Percentiles rank a stretch among this genome's conserved stretches.
Evolutionary conservation across 2,113 vertebrate genomes (phyloP).

Genomic region (Xyliphius kryptos): DNA sequence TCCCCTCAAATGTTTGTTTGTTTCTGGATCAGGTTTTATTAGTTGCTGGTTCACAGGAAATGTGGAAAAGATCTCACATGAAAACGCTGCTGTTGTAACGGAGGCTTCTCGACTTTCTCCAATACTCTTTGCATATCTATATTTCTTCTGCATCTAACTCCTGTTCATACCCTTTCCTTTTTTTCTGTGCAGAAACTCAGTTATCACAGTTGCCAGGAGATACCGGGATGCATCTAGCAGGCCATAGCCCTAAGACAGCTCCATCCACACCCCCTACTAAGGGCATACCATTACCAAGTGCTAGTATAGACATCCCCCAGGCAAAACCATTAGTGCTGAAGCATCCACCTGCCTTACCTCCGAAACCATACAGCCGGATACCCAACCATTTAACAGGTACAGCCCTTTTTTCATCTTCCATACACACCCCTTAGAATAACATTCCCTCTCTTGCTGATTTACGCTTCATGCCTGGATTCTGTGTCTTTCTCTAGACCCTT

Average conservation of each 20-base stretch:
- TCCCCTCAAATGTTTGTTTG: too few relatives aligned
- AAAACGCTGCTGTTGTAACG: too few relatives aligned
- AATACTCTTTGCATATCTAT: too few relatives aligned
- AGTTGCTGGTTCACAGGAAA: too few relatives aligned
- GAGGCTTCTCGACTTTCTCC: too few relatives aligned
- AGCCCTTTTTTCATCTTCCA: not conserved
- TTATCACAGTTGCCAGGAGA: constrained; percentile 71
- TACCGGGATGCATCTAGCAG: constrained; percentile 67
- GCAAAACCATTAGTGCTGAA: constrained; percentile 83
- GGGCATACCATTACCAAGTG: constrained; percentile 68
- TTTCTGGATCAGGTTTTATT: too few relatives aligned
- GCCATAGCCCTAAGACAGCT: constrained; percentile 76
- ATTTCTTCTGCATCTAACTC: too few relatives aligned
- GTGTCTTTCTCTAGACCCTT: constrained; percentile 65
- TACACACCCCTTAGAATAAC: not conserved
- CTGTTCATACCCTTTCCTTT: too few relatives aligned
- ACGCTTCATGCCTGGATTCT: not conserved
- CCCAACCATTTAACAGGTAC: constrained; percentile 83
- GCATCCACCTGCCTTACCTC: constrained; percentile 91
- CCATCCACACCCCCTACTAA: constrained; percentile 78
- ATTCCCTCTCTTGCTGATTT: not conserved
- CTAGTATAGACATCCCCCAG: constrained; percentile 75
- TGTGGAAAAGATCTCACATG: too few relatives aligned
- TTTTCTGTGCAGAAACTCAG: constrained; percentile 73
- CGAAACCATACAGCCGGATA: constrained; percentile 91